Evolutionary conservation across 2,888 invertebrate species (phyloP).

Genomic region (Phytoseiulus persimilis): DNA sequence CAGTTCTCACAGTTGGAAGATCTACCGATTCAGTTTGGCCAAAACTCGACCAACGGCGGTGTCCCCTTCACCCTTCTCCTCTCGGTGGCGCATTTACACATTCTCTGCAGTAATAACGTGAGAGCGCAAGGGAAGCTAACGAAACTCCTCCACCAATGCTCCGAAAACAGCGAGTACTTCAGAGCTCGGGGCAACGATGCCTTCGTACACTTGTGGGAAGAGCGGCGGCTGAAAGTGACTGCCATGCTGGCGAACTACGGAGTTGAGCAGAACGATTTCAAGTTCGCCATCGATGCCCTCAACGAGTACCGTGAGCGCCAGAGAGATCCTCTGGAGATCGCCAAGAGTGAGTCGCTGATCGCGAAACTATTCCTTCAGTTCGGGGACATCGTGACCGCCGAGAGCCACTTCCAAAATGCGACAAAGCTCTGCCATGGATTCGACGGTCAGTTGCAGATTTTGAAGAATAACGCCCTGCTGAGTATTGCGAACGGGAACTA

Average conservation of each 20-base stretch:
- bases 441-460: constrained; percentile 8
- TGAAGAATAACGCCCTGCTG: not conserved
- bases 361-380: constrained; percentile 26
- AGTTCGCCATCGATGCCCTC: constrained; percentile 8
- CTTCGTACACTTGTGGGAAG: constrained; percentile 15
- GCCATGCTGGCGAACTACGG: constrained; percentile 16
- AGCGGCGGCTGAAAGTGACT: constrained; percentile 19
- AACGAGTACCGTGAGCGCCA: not conserved
- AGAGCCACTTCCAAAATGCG: constrained; percentile 1
- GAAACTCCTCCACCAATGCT: constrained; percentile 13
- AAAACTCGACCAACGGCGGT: constrained; percentile 20
- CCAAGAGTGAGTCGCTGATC: not conserved
- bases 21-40: constrained; percentile 16
- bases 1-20: constrained; percentile 18
- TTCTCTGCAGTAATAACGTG: not conserved
- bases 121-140: constrained; percentile 13
- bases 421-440: not conserved
- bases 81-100: constrained; percentile 15
- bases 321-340: constrained; percentile 14
- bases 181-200: not conserved
- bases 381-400: constrained; percentile 9
- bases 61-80: constrained; percentile 16
- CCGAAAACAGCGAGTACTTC: not conserved
- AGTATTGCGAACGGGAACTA: constrained; percentile 13
- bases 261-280: constrained; percentile 23